Evolutionary conservation across 2,888 invertebrate species (phyloP).

Genomic region (Ormyrus thymus): DNA sequence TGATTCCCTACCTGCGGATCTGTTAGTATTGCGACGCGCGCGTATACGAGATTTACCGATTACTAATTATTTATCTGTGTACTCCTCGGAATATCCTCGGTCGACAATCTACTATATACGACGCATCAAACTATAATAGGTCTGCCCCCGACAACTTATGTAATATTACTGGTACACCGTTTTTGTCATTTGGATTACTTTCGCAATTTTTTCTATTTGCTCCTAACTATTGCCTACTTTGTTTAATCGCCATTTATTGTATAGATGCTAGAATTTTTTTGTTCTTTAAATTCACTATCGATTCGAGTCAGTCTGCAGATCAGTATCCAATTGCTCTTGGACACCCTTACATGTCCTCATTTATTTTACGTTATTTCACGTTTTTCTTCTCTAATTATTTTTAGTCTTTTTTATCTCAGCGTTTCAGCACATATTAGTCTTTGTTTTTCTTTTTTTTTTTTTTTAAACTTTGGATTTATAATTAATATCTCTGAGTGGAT

Average conservation of each 20-base stretch:
- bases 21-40: conserved; percentile 17
- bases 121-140: conserved; percentile 29
- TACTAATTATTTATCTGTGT: conserved; percentile 1
- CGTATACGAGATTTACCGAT: background rate
- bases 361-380: conserved; percentile 36
- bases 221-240: conserved; percentile 50
- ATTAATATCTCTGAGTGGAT: conserved; percentile 29
- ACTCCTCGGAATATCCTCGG: conserved; percentile 1
- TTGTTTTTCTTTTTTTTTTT: conserved; percentile 44
- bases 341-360: conserved; percentile 33
- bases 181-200: conserved; percentile 21
- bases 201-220: conserved; percentile 34
- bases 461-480: conserved; percentile 20
- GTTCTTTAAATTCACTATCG: conserved; percentile 38
- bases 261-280: conserved; percentile 41
- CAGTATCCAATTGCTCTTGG: conserved; percentile 43
- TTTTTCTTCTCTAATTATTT: conserved; percentile 34
- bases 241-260: conserved; percentile 33
- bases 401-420: conserved; percentile 54
- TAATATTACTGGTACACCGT: conserved; percentile 29
- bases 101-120: conserved; percentile 17
- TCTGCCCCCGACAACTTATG: conserved; percentile 30
- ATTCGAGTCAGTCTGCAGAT: conserved; percentile 50
- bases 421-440: conserved; percentile 46
- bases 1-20: conserved; percentile 26